These are phyloP conservation scores for Zelleria hepariella DNA, from an alignment of 2,888 invertebrate species.

Conservation along the genomic window DNA sequence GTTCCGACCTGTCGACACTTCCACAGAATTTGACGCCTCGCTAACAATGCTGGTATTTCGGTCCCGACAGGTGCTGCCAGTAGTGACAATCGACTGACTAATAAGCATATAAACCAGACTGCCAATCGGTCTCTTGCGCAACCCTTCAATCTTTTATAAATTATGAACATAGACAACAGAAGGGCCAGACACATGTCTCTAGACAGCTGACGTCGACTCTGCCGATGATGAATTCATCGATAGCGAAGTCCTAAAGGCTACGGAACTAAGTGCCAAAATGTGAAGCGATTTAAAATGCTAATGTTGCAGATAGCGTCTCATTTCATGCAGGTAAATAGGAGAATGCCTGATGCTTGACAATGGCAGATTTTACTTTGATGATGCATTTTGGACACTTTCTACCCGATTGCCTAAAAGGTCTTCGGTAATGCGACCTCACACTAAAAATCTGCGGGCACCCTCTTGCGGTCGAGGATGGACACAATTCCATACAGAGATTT, in stretches of 20 bases:
- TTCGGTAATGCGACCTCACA: too few species aligned
- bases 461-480: too few species aligned
- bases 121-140: slow-evolving; percentile 47
- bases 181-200: slow-evolving; percentile 19
- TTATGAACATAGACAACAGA: slow-evolving; percentile 37
- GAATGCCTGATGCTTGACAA: not conserved
- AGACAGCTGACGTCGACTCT: not conserved
- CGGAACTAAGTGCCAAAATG: slow-evolving; percentile 3
- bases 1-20: not conserved
- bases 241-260: not conserved
- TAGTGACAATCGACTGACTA: slow-evolving; percentile 41
- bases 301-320: not conserved
- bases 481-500: too few species aligned
- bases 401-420: too few species aligned
- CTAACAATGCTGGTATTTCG: slow-evolving; percentile 32
- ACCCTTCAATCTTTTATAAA: slow-evolving; percentile 41
- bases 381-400: too few species aligned
- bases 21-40: slow-evolving; percentile 38
- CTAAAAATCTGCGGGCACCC: too few species aligned
- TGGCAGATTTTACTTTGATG: too few species aligned
- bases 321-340: not conserved
- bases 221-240: not conserved
- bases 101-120: slow-evolving; percentile 36
- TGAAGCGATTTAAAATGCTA: not conserved
- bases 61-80: slow-evolving; percentile 29